Conservation (phyloP, 2,888 invertebrate species). For the Fragum sueziense region DNA sequence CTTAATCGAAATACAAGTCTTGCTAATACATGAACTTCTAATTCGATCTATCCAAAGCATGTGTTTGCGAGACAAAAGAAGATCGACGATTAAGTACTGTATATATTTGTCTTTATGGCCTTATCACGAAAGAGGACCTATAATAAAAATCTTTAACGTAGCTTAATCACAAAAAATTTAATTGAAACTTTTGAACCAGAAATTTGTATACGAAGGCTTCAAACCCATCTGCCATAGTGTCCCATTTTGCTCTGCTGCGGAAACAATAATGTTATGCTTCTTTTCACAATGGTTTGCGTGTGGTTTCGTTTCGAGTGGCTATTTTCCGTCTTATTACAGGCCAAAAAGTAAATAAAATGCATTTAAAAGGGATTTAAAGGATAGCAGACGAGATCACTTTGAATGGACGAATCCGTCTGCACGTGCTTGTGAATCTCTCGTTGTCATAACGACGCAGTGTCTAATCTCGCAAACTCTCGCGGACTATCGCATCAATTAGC, state of each 20-base stretch:
- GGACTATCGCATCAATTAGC: conserved; percentile 4
- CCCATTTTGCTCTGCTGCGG: neutral
- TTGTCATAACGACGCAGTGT: conserved; percentile 21
- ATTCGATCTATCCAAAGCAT: no score
- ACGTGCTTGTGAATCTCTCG: conserved; percentile 20
- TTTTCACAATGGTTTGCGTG: conserved; percentile 21
- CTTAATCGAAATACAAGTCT: no score
- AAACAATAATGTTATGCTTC: conserved; percentile 18
- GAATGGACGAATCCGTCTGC: conserved; percentile 12
- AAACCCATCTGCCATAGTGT: neutral
- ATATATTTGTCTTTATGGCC: no score
- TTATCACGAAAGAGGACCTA: no score
- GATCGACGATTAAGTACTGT: no score
- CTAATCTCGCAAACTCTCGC: neutral
- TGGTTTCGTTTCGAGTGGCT: conserved; percentile 7
- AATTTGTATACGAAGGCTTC: no score
- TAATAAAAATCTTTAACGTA: no score
- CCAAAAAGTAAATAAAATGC: conserved; percentile 21
- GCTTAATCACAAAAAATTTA: no score
- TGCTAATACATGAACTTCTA: no score
- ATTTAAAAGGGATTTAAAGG: neutral
- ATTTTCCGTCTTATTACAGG: neutral
- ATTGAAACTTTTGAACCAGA: no score
- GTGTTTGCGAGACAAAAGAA: no score
- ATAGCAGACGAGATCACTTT: conserved; percentile 11